Base-by-base conservation (phyloP, 1,140 invertebrate genomes). In the Rhopalosiphum padi region DNA sequence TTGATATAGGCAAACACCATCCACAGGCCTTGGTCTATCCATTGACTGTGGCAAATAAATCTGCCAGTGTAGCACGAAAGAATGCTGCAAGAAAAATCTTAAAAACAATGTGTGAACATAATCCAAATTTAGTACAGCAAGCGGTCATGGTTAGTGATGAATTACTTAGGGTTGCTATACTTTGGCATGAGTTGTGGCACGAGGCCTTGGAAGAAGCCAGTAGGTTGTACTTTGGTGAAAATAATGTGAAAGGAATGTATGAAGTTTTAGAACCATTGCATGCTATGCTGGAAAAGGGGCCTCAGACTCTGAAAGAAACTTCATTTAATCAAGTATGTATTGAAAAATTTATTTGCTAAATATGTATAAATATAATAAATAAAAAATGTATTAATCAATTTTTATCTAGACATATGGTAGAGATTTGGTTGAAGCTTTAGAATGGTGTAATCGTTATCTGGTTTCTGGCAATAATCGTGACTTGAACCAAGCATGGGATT, bases 121-220 rank as follows among this genome's bases (percentile, higher is more conserved):
- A 98, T 93, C 97, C 97, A 41, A 97, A 96, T 30, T 95, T 99
- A 60, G 99, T 99, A 0, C 97, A 96, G 96, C 97, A 94, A 94
- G 95, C 94, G 37, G 96, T 97, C 94, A 96, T 97, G 96, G 97
- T 97, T 94, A 94, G 95, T 94, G 99, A 99, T 94, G 99, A 99
- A 95, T 96, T 99, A 43, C 99, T 99, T 90, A 96, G 99, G 93
- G 99, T 99, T 1, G 99, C 99, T 15, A 99, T 99, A 94, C 95
- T 99, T 3, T 99, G 99, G 99, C 99, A 99, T 95, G 99, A 99
- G 95, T 97, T 99, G 94, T 99, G 99, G 99, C 98, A 99, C 95
- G 99, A 99, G 95, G 99, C 98, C 0, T 95, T 99, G 21, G 99
- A 99, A 95, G 99, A 99, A 96, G 99, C 99, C 0, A 99, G 98